Percentiles rank a stretch among this genome's conserved stretches.
Conservation (phyloP, 2,888 invertebrate genomes). For the Lissonota sp. region DNA sequence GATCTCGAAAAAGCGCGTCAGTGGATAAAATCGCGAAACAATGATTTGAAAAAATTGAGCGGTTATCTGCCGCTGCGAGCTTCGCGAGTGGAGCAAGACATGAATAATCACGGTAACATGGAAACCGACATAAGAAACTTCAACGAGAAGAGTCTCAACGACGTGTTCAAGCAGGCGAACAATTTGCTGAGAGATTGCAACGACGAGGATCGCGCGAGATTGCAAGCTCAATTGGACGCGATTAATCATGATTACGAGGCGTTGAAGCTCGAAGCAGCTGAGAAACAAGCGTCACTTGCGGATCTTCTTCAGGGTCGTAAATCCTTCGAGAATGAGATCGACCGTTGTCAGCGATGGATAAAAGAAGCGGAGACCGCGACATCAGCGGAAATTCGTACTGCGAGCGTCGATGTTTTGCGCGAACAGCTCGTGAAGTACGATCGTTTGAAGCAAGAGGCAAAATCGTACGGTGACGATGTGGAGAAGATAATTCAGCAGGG, state of each 20-base stretch:
- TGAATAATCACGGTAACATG: constrained; percentile 90
- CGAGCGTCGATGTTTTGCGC: constrained; percentile 92
- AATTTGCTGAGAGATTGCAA: constrained; percentile 93
- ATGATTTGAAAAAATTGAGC: constrained; percentile 90
- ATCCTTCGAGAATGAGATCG: constrained; percentile 92
- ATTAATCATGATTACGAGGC: constrained; percentile 90
- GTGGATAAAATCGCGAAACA: constrained; percentile 92
- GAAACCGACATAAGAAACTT: constrained; percentile 92
- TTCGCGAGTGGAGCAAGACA: constrained; percentile 92
- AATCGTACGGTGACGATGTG: constrained; percentile 89
- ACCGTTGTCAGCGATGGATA: constrained; percentile 94
- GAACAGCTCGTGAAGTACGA: constrained; percentile 95
- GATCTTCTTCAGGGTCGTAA: constrained; percentile 91
- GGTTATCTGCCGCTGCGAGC: constrained; percentile 92
- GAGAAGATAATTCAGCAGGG: constrained; percentile 92
- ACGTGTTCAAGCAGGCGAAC: constrained; percentile 91
- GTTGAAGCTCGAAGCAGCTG: constrained; percentile 89
- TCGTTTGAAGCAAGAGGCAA: constrained; percentile 90
- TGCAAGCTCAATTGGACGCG: constrained; percentile 89
- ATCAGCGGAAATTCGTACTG: constrained; percentile 91
- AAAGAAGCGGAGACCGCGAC: constrained; percentile 95
- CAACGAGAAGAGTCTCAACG: constrained; percentile 89
- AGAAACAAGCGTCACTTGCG: constrained; percentile 89
- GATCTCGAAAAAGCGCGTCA: constrained; percentile 91
- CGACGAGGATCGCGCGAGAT: constrained; percentile 87